These are phyloP conservation scores for Microplitis deprimator DNA, from an alignment of 2,888 invertebrate species.

Conservation along the genomic window DNA sequence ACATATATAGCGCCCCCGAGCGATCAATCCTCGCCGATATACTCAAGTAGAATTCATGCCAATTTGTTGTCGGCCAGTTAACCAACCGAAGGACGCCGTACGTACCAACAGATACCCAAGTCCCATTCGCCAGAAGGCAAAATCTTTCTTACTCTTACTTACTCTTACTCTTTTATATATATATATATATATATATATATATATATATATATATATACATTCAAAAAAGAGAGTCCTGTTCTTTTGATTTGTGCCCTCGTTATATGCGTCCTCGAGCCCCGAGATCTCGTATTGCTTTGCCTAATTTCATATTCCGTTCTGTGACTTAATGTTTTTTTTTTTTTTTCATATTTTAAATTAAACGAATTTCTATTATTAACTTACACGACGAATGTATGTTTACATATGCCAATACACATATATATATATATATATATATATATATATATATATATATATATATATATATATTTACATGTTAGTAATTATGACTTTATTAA, in stretches of 20 bases:
- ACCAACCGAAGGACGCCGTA: conserved; percentile 50
- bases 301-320: conserved; percentile 59
- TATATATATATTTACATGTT: too few relatives aligned
- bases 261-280: conserved; percentile 46
- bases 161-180: conserved; percentile 19
- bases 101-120: conserved; percentile 50
- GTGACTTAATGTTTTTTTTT: conserved; percentile 48
- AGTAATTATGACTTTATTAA: too few relatives aligned
- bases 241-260: conserved; percentile 67
- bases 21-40: conserved; percentile 40
- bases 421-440: too few relatives aligned
- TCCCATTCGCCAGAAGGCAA: conserved; percentile 48
- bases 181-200: too few relatives aligned
- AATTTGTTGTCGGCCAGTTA: conserved; percentile 61
- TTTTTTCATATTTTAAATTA: conserved; percentile 50
- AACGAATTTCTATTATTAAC: conserved; percentile 54
- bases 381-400: not conserved
- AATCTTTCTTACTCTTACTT: conserved; percentile 45
- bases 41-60: conserved; percentile 60
- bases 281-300: conserved; percentile 33
- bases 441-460: too few relatives aligned
- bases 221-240: conserved; percentile 34
- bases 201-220: not conserved
- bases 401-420: not conserved
- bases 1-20: conserved; percentile 28